phyloP scores from a whole-genome alignment of 2,797 vertebrate genomes.

The Bradypus variegatus region DNA sequence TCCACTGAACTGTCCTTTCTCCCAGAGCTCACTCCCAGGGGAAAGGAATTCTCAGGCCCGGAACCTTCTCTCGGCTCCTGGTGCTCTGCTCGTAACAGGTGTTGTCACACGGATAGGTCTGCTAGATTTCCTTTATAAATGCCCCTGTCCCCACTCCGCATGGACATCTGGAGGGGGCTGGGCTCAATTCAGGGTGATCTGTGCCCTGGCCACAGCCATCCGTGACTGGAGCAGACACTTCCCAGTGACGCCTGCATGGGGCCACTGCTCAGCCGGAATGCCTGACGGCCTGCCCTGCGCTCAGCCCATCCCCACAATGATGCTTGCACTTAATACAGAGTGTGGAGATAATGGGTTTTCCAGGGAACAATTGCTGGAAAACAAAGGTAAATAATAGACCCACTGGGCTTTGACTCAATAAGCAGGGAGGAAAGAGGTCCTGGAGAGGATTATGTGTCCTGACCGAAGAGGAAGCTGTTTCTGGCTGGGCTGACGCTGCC shows the following conservation, averaged over 20 bases:
- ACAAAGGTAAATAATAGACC: conserved; percentile 55
- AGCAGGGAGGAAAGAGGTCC: background rate
- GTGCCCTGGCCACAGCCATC: conserved; percentile 15
- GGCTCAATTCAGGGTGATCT: background rate
- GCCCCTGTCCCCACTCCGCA: too few species aligned
- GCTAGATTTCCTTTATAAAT: background rate
- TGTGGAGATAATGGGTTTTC: conserved; percentile 24
- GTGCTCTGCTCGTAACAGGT: background rate
- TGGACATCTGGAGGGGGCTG: background rate
- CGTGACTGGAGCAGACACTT: conserved; percentile 44
- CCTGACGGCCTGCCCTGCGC: background rate
- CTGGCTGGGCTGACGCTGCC: background rate
- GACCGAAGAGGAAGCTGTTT: conserved; percentile 52
- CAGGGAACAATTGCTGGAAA: conserved; percentile 31
- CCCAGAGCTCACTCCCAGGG: background rate
- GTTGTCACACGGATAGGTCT: background rate
- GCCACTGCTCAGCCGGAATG: conserved; percentile 43
- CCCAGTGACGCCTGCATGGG: conserved; percentile 52
- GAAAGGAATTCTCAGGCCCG: fast-evolving
- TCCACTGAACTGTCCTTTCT: background rate
- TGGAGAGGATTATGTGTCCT: conserved; percentile 52
- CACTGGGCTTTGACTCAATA: conserved; percentile 49
- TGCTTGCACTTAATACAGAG: conserved; percentile 18
- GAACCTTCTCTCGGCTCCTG: background rate
- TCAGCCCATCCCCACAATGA: conserved; percentile 49